Evolutionary conservation across 1,140 invertebrate genomes (phyloP).

Genomic region (Drosophila parabipectinata): DNA sequence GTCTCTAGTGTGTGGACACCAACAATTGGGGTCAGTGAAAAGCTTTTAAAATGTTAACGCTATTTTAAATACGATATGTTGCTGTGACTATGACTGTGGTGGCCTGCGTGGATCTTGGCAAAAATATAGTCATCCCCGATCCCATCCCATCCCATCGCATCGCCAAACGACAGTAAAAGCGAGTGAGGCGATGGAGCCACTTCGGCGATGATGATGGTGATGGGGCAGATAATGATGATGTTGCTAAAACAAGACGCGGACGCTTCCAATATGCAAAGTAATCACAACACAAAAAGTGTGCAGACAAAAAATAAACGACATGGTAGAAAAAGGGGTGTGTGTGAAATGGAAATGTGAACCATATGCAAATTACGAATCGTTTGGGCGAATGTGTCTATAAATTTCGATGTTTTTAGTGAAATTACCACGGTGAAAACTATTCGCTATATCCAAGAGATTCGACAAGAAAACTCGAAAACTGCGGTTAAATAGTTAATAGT

Average conservation of each 20-base stretch:
- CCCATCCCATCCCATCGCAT: conserved; percentile 39
- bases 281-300: conserved; percentile 53
- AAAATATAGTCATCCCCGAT: conserved; percentile 67
- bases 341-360: conserved; percentile 75
- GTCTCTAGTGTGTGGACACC: conserved; percentile 44
- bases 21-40: conserved; percentile 83
- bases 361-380: conserved; percentile 71
- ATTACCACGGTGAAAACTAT: conserved; percentile 70
- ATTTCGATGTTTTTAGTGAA: conserved; percentile 75
- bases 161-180: conserved; percentile 77
- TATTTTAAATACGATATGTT: conserved; percentile 79
- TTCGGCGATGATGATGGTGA: conserved; percentile 26
- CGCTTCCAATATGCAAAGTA: conserved; percentile 77
- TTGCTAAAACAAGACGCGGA: conserved; percentile 60
- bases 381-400: conserved; percentile 67
- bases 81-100: conserved; percentile 40
- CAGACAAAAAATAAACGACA: conserved; percentile 33
- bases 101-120: conserved; percentile 30
- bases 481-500: conserved; percentile 39
- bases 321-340: conserved; percentile 68
- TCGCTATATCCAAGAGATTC: conserved; percentile 24
- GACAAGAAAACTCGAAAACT: conserved; percentile 48
- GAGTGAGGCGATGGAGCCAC: conserved; percentile 31
- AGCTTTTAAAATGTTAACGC: conserved; percentile 82
- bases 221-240: conserved; percentile 47